These are phyloP conservation scores for Ammospiza caudacuta DNA, from an alignment of 2,113 vertebrate species.

Conservation along the genomic window DNA sequence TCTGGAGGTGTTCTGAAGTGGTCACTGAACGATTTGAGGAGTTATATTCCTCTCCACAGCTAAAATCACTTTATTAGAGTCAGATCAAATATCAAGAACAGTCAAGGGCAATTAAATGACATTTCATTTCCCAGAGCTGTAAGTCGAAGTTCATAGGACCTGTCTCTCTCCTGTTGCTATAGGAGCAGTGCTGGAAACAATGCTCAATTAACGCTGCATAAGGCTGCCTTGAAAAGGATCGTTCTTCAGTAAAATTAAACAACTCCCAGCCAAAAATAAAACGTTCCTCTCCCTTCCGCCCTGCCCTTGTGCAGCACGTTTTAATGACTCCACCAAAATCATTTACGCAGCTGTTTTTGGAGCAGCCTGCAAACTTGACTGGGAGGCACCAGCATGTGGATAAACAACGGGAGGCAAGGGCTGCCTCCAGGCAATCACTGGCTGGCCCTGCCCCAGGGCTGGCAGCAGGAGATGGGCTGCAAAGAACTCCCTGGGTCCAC, in stretches of 20 bases:
- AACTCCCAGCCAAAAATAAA: neutral
- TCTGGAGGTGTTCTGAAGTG: neutral
- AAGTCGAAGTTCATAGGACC: neutral
- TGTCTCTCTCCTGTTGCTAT: neutral
- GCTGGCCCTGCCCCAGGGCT: neutral
- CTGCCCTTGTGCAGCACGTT: neutral
- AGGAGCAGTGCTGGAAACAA: neutral
- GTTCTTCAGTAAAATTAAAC: neutral
- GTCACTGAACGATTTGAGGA: neutral
- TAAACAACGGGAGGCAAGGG: neutral
- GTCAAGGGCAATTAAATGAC: constrained; percentile 34
- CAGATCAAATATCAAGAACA: constrained; percentile 44
- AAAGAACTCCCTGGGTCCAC: neutral
- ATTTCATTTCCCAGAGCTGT: constrained; percentile 14
- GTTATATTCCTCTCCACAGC: neutral
- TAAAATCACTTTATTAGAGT: constrained; percentile 17
- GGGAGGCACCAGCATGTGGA: neutral
- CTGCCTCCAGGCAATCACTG: neutral
- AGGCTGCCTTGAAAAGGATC: neutral
- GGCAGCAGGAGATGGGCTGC: neutral
- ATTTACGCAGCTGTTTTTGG: neutral
- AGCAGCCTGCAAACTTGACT: neutral
- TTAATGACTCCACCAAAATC: neutral
- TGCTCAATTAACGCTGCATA: neutral
- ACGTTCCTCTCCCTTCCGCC: neutral